phyloP scores from a whole-genome alignment of 2,888 invertebrate species.

The Muscina levida region DNA sequence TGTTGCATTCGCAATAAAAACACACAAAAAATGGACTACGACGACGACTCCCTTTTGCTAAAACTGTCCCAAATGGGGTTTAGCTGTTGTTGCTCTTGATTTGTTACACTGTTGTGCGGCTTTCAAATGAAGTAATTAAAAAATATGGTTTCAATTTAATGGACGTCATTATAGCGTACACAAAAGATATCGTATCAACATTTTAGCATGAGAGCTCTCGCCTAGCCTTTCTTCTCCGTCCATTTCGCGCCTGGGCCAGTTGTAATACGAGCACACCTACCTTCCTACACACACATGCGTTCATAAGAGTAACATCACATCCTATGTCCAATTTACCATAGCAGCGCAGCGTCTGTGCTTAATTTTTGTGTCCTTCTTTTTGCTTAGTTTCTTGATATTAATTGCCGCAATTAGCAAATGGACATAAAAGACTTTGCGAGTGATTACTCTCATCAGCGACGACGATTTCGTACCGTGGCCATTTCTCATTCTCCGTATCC shows the following conservation, averaged over 20 bases:
- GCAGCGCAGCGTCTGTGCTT: too few relatives aligned
- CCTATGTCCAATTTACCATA: too few relatives aligned
- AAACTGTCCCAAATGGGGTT: not conserved
- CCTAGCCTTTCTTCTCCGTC: too few relatives aligned
- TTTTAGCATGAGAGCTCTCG: too few relatives aligned
- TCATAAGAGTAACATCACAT: too few relatives aligned
- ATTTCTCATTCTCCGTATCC: not conserved
- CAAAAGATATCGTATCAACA: slow-evolving; percentile 9
- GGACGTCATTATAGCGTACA: slow-evolving; percentile 9
- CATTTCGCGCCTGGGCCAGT: too few relatives aligned
- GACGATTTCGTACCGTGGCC: slow-evolving; percentile 48
- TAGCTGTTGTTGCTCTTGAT: too few relatives aligned
- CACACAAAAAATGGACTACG: not conserved
- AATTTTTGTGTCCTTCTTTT: not conserved
- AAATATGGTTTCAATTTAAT: slow-evolving; percentile 34
- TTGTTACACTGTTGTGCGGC: not conserved
- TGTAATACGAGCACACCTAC: too few relatives aligned
- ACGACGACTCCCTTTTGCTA: slow-evolving; percentile 4
- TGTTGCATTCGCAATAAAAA: not conserved
- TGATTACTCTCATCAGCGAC: slow-evolving; percentile 64
- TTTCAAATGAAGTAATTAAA: slow-evolving; percentile 20
- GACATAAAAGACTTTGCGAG: slow-evolving; percentile 62
- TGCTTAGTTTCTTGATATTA: slow-evolving; percentile 53
- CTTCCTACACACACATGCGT: too few relatives aligned
- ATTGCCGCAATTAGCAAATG: slow-evolving; percentile 65